phyloP scores from a whole-genome alignment of 37 sponge, comb jelly and placozoan species.

The Sycon ciliatum region DNA sequence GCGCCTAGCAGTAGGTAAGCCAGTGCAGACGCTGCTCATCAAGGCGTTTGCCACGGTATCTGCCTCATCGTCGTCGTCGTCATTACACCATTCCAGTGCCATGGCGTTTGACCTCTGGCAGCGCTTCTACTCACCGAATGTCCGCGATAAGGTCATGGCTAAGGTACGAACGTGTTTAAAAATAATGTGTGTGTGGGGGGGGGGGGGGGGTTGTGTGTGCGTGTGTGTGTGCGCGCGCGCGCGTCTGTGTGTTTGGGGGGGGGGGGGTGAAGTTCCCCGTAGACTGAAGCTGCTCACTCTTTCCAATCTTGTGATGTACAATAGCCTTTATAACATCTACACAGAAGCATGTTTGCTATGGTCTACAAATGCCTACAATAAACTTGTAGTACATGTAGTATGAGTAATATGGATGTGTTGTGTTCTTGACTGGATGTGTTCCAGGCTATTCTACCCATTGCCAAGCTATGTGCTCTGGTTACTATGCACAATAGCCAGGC shows the following conservation, averaged over 20 bases:
- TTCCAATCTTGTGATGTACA: too few relatives aligned
- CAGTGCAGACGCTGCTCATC: slow-evolving; percentile 41
- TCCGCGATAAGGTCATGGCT: slow-evolving; percentile 75
- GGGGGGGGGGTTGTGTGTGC: background rate
- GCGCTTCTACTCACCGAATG: slow-evolving; percentile 83
- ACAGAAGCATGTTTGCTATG: too few relatives aligned
- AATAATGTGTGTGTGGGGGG: background rate
- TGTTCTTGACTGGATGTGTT: background rate
- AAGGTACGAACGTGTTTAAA: slow-evolving; percentile 29
- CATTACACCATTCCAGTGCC: too few relatives aligned
- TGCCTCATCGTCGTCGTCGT: too few relatives aligned
- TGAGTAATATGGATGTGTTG: background rate
- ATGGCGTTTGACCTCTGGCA: slow-evolving; percentile 82
- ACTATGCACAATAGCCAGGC: slow-evolving; percentile 36
- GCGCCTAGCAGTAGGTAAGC: slow-evolving; percentile 12
- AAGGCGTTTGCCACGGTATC: too few relatives aligned
- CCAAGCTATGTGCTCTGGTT: slow-evolving; percentile 65
- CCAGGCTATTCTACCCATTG: slow-evolving; percentile 58
- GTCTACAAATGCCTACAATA: too few relatives aligned
- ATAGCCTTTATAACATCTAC: too few relatives aligned
- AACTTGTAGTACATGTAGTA: too few relatives aligned
- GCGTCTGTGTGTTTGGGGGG: background rate
- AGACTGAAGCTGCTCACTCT: too few relatives aligned
- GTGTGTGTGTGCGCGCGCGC: slow-evolving; percentile 19
- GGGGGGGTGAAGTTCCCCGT: too few relatives aligned